A percentile compares a stretch with the other conserved stretches of the same genome.
phyloP scores from a whole-genome alignment of 2,113 vertebrate species.

The Peromyscus polionotus region DNA sequence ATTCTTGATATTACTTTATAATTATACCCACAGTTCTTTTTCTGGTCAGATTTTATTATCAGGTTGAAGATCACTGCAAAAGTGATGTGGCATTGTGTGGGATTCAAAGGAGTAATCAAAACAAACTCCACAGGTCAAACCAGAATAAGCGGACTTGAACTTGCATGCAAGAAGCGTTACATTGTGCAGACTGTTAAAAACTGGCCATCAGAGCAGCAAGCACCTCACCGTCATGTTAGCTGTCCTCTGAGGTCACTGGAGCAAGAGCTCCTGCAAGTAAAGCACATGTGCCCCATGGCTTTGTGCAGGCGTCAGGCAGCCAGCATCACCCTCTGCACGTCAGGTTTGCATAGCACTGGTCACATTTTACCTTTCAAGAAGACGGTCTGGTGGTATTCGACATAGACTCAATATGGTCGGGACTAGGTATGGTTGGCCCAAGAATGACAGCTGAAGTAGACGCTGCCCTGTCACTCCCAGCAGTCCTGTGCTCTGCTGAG shows the following conservation, averaged over 20 bases:
- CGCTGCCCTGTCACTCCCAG: neutral
- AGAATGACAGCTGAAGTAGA: neutral
- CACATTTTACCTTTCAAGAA: neutral
- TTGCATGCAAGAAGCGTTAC: neutral
- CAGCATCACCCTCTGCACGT: neutral
- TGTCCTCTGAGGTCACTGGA: neutral
- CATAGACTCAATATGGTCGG: neutral
- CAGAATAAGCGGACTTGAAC: conserved; percentile 7
- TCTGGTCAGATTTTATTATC: conserved; percentile 31
- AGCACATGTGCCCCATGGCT: rapidly evolving
- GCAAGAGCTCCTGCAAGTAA: neutral
- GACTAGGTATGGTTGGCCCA: neutral
- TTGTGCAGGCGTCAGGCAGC: neutral
- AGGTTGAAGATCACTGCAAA: neutral
- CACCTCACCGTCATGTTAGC: neutral
- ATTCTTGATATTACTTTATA: neutral
- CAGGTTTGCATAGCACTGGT: neutral
- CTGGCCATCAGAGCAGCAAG: neutral
- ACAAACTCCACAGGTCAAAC: neutral
- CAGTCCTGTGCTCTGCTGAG: neutral
- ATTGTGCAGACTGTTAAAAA: neutral
- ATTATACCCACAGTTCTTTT: neutral
- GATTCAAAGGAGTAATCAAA: conserved; percentile 24
- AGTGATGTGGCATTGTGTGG: neutral
- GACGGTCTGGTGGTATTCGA: neutral